Percentiles rank a stretch among this genome's conserved stretches.
Conservation (phyloP, 2,113 vertebrate genomes). For the Gymnogyps californianus region DNA sequence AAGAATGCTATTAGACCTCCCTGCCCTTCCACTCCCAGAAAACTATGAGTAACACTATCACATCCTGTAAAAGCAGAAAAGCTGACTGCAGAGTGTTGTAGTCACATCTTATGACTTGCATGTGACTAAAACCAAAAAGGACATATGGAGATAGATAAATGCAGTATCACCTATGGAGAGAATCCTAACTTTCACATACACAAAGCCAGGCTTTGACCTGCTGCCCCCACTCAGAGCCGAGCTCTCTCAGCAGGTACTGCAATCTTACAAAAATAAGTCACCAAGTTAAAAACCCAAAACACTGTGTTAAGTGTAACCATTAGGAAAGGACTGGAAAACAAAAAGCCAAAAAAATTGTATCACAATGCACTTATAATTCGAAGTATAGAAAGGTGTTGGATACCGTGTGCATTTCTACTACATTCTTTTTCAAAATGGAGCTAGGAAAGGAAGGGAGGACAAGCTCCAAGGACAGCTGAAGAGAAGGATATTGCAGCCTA, state of each 20-base stretch:
- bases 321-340: neutral
- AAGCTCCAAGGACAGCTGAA: neutral
- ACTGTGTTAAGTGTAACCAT: neutral
- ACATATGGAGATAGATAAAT: neutral
- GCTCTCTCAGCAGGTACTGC: neutral
- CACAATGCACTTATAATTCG: neutral
- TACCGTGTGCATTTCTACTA: neutral
- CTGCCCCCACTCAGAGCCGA: rapidly evolving
- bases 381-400: neutral
- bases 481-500: neutral
- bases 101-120: neutral
- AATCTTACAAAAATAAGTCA: neutral
- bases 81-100: neutral
- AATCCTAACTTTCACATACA: neutral
- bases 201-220: neutral
- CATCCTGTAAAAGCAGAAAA: neutral
- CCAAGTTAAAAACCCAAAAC: neutral
- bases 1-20: neutral
- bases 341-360: neutral
- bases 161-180: neutral
- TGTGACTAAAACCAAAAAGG: neutral
- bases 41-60: neutral
- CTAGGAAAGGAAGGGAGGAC: neutral
- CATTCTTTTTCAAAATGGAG: neutral
- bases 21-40: neutral